Evolutionary conservation across 1,140 invertebrate genomes (phyloP).

Genomic region (Chironomus striatipennis): DNA sequence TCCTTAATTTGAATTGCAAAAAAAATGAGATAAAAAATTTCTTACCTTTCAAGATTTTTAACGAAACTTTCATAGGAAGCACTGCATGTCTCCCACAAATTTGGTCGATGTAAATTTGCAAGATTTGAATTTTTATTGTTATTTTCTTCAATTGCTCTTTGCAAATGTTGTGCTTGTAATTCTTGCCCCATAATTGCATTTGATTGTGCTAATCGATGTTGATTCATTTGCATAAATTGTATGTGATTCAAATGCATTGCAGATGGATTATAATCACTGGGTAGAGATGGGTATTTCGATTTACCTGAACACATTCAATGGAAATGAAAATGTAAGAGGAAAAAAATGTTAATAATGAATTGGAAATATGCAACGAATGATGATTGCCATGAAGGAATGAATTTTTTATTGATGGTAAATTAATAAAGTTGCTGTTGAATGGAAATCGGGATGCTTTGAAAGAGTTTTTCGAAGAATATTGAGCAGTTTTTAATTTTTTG

Average conservation of each 20-base stretch:
- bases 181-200: not conserved
- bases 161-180: not conserved
- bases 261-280: not conserved
- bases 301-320: not conserved
- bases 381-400: not conserved
- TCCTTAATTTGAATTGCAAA: not conserved
- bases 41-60: slow-evolving; percentile 11
- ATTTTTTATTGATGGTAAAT: not conserved
- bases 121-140: slow-evolving; percentile 4
- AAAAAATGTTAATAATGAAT: not conserved
- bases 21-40: not conserved
- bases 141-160: slow-evolving; percentile 16
- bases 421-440: no score
- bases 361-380: not conserved
- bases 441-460: no score
- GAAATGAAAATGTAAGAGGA: not conserved
- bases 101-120: slow-evolving; percentile 5
- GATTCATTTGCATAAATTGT: slow-evolving; percentile 21
- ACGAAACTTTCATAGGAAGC: slow-evolving; percentile 12
- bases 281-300: not conserved
- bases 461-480: no score
- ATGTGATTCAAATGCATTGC: slow-evolving; percentile 20
- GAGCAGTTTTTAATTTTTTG: no score
- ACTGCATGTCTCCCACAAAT: slow-evolving; percentile 11
- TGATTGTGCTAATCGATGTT: slow-evolving; percentile 21